Base-by-base conservation (phyloP, 2,888 invertebrate genomes). In the Poecilus cupreus region DNA sequence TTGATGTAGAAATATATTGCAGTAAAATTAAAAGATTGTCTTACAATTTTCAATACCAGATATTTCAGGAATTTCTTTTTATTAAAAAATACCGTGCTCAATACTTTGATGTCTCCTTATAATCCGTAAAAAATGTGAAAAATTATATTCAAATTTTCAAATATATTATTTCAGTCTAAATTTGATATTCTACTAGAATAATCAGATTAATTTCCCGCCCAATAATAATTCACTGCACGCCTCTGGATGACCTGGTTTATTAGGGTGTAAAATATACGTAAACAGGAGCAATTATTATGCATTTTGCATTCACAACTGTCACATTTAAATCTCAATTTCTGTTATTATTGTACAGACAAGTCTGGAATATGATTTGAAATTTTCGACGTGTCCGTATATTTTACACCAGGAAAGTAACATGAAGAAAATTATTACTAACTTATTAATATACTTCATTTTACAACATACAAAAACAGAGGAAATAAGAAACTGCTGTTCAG, bases 181-280 rank as follows among this genome's bases (percentile, higher is more conserved):
- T 68, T n/a, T 68, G 37, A 37, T 8, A 37, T 60, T 20, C n/a
- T 22, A 60, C 24, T 60, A 60, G 1, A 5, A n/a, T 22, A 24
- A 60, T 60, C 26, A 26, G 26, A 22, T 43, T 43, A 43, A 22
- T 54, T 54, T 54, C 43, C n/a, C 39, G 1, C 43, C 13, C 4
- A 10, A 32, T 51, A 24, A 75, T 51, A 75, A 74, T 76, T 51
- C 51, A 76, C 76, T 76, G 76, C 51, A 76, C 20, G 54, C 20
- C 18, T 18, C 75, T 70, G 76, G 37, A 39, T 54, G 37, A 51
- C 37, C 76, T n/a, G 22, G n/a, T 10, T 32, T 18, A 57, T 16
- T 37, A 37, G 51, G 54, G 76, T 54, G 76, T 76, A 57, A 57
- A 76, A 76, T 76, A 76, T 76, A 76, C 57, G 76, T 37, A 76